Percentiles rank a stretch among this genome's conserved stretches.
Conservation (phyloP, 2,113 vertebrate genomes). For the Cyphomyrus plagiostoma region DNA sequence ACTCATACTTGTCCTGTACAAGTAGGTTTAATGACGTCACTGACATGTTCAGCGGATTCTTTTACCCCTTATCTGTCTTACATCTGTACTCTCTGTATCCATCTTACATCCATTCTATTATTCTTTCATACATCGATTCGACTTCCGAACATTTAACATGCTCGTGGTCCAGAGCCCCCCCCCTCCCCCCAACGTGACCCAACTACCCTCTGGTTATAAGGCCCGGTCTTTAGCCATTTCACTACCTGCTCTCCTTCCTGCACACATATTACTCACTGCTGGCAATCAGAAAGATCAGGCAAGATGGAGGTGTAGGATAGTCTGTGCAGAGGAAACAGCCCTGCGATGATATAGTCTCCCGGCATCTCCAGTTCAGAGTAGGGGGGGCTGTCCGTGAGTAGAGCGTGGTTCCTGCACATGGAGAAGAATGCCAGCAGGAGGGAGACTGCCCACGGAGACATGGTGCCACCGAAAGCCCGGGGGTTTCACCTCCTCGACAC, state of each 20-base stretch:
- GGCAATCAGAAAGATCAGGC: slow-evolving; percentile 50
- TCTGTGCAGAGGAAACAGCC: slow-evolving; percentile 69
- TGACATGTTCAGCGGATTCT: neutral
- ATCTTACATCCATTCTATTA: neutral
- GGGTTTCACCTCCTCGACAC: no score
- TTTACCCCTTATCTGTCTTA: neutral
- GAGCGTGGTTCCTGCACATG: slow-evolving; percentile 32
- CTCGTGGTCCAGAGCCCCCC: neutral
- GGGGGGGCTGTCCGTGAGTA: slow-evolving; percentile 13
- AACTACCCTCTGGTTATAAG: neutral
- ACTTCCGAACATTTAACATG: neutral
- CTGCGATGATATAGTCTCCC: slow-evolving; percentile 64
- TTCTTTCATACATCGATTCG: neutral
- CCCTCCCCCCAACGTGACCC: neutral
- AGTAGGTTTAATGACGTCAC: neutral
- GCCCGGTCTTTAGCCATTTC: neutral
- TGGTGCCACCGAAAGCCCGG: neutral
- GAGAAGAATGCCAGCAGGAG: slow-evolving; percentile 24
- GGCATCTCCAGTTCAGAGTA: slow-evolving; percentile 47
- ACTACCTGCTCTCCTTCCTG: neutral
- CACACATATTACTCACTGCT: slow-evolving; percentile 37
- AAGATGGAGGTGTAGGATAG: neutral
- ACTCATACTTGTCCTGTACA: neutral
- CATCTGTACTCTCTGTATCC: neutral
- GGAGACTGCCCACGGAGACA: neutral